Evolutionary conservation across 2,888 invertebrate genomes (phyloP).

Genomic region (Xanthorhoe spadicearia): DNA sequence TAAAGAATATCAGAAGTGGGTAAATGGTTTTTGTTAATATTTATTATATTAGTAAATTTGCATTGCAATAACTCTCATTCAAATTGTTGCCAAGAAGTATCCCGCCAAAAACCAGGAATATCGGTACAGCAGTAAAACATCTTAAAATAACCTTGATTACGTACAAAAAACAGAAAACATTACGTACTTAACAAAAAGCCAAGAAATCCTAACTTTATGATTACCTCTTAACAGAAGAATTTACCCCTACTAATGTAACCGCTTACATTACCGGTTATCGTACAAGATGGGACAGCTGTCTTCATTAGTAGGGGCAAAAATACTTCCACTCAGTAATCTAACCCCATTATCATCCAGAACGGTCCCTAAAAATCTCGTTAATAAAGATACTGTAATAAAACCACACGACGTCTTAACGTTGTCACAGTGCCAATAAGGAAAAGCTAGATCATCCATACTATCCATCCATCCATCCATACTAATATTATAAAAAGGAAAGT

Average conservation of each 20-base stretch:
- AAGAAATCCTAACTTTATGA: background rate
- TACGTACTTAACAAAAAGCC: background rate
- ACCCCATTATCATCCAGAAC: slow-evolving; percentile 20
- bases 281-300: slow-evolving; percentile 2
- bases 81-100: too few relatives aligned
- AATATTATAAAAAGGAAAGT: too few relatives aligned
- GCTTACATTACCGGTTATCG: slow-evolving; percentile 8
- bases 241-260: slow-evolving; percentile 5
- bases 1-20: too few relatives aligned
- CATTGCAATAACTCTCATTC: too few relatives aligned
- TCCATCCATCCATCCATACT: too few relatives aligned
- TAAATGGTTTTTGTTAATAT: too few relatives aligned
- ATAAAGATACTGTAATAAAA: slow-evolving; percentile 25
- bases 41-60: too few relatives aligned
- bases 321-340: slow-evolving; percentile 11
- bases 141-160: too few relatives aligned
- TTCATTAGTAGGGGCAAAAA: slow-evolving; percentile 19
- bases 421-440: background rate
- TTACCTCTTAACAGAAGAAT: background rate
- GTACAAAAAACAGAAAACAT: background rate
- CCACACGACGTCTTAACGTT: slow-evolving; percentile 15
- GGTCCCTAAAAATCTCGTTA: slow-evolving; percentile 24
- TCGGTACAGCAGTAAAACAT: too few relatives aligned
- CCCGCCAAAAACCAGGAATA: too few relatives aligned
- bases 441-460: slow-evolving; percentile 6